phyloP scores from a whole-genome alignment of 2,113 vertebrate species.

The Pelobates fuscus region DNA sequence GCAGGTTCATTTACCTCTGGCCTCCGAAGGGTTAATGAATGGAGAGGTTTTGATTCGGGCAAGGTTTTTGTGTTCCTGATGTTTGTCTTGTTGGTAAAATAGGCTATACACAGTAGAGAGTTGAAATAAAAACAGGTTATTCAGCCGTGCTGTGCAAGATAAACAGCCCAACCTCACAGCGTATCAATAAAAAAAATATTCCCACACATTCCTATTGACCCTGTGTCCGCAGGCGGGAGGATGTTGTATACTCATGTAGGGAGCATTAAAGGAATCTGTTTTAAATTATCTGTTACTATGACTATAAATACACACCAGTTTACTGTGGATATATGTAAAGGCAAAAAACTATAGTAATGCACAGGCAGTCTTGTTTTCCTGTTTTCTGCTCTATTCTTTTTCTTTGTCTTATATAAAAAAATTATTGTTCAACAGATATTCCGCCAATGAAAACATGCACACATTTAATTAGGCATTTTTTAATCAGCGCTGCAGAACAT shows the following conservation, averaged over 20 bases:
- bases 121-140: constrained; percentile 1
- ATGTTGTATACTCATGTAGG: background rate
- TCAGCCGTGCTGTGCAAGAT: background rate
- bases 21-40: too few species aligned
- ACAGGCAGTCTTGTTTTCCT: background rate
- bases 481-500: too few species aligned
- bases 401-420: too few species aligned
- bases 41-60: background rate
- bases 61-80: background rate
- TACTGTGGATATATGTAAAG: background rate
- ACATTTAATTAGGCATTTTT: too few species aligned
- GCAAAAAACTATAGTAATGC: background rate
- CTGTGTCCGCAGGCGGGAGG: background rate
- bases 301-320: background rate
- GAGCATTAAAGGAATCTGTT: constrained; percentile 1
- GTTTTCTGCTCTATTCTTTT: background rate
- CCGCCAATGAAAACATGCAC: too few species aligned
- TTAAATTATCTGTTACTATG: background rate
- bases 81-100: constrained; percentile 4
- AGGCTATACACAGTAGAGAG: background rate
- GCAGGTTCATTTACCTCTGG: too few species aligned
- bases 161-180: constrained; percentile 19
- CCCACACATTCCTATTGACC: constrained; percentile 7
- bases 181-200: constrained; percentile 19
- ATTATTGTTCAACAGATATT: too few species aligned